Evolutionary conservation across 2,888 invertebrate species (phyloP), one percentile per base, ranked within the genome.

Genomic region (Athripsodes cinereus): DNA sequence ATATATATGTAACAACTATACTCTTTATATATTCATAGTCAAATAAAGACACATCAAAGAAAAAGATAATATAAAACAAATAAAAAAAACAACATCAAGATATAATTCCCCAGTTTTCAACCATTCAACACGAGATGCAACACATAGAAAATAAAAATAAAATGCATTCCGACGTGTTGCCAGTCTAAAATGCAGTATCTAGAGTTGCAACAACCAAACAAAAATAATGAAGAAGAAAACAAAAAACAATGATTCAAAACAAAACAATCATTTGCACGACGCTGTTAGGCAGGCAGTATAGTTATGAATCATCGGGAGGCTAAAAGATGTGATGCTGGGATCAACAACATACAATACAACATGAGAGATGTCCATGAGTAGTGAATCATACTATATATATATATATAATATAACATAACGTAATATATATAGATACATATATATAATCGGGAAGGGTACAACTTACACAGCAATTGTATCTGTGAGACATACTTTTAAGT

Each of bases 171-270:
- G 22, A 40, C n/a, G 22, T 48, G 22, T 19, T 44, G 44, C 26
- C 51, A 51, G 11, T 59, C 61, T 62, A 59, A 55, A 62, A 59
- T 62, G 61, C 61, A 62, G 54, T 48, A 48, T 58, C 55, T 59
- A 62, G 13, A 57, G 35, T 62, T 62, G 61, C 61, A 54, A 55
- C 53, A 34, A 44, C n/a, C 3, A 44, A 44, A 44, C n/a, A 44
- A 44, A 44, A 6, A 44, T 6, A 48, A 48, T 2, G 21, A 20
- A 40, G 13, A 40, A 40, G 8, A 18, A 47, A 20, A 47, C 8
- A 20, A 47, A 47, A 44, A 13, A 44, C n/a, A 44, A 44, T 44
- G 13, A 44, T 3, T 6, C 40, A 40, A 11, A n/a, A 3, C 16
- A 16, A 16, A 40, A 40, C 40, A 16, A 40, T 40, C 16, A 48